phyloP scores from a whole-genome alignment of 2,113 vertebrate genomes.

The Psittacara wagleri region DNA sequence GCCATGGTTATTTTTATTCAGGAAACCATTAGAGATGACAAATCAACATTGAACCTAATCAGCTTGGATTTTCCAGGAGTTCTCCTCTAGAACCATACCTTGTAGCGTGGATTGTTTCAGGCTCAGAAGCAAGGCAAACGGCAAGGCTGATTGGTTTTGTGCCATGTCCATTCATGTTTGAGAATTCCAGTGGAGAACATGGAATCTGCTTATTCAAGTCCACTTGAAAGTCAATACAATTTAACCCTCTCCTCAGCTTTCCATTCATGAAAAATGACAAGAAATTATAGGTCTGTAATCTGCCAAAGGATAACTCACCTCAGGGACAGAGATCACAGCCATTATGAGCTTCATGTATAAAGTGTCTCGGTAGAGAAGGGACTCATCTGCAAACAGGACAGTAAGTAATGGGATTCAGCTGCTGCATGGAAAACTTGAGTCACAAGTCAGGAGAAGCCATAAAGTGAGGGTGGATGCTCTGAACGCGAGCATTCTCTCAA shows the following conservation, averaged over 20 bases:
- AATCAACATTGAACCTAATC: background rate
- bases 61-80: background rate
- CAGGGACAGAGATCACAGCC: background rate
- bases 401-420: background rate
- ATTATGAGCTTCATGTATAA: background rate
- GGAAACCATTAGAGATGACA: background rate
- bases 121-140: background rate
- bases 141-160: background rate
- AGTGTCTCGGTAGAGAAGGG: background rate
- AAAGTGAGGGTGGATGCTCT: background rate
- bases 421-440: background rate
- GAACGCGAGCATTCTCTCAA: background rate
- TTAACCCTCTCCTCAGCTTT: background rate
- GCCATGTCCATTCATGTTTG: rapidly evolving
- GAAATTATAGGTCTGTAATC: background rate
- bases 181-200: background rate
- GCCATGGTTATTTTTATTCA: background rate
- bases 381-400: background rate
- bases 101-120: background rate
- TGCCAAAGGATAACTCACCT: background rate
- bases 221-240: background rate
- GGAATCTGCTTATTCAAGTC: background rate
- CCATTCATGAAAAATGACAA: background rate
- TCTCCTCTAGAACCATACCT: background rate
- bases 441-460: background rate